Evolutionary conservation across 2,797 vertebrate genomes (phyloP), one percentile per base, ranked within the genome.

Genomic region (Muscicapa striata): DNA sequence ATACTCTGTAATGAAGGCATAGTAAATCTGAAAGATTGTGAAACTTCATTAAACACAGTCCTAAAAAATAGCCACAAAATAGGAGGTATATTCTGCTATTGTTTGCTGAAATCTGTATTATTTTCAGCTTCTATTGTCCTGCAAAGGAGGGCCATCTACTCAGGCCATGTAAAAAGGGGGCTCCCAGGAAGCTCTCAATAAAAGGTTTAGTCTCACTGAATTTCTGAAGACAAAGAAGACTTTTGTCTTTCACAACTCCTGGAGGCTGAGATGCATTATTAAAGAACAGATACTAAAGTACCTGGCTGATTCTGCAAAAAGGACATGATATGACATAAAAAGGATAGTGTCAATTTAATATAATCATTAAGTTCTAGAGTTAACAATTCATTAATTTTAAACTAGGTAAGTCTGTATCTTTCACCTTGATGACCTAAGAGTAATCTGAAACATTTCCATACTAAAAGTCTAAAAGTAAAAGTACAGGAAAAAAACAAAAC

Each of bases 381-480:
- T 81, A 93, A 93, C 85, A 78, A 81, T 86, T 64, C n/a, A 45
- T 90, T 72, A 86, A 48, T 86, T 84, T 66, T 73, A 88, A 91
- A 69, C 1, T 0, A 70, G 11, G 5, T 15, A 77, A 41, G 19
- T 15, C 41, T 62, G 9, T 49, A n/a, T 12, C 43, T 68, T 87
- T 76, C 62, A 78, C 32, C 36, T 81, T 66, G 18, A 78, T 58
- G 51, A 78, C 61, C 34, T 58, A 29, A 29, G 29, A 54, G 4
- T 40, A 79, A 94, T 24, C 29, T 41, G 16, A 86, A 90, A 66
- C 9, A 52, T 63, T 73, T 75, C 51, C 62, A 48, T 40, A 73
- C 3, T 23, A 66, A 87, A 78, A 54, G 21, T 13, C 36, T 6
- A 77, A 23, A 46, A 46, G 22, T 6, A 77, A 23, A 46, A 46